Base-by-base conservation (phyloP, 2,888 invertebrate genomes). In the Ceramica pisi region DNA sequence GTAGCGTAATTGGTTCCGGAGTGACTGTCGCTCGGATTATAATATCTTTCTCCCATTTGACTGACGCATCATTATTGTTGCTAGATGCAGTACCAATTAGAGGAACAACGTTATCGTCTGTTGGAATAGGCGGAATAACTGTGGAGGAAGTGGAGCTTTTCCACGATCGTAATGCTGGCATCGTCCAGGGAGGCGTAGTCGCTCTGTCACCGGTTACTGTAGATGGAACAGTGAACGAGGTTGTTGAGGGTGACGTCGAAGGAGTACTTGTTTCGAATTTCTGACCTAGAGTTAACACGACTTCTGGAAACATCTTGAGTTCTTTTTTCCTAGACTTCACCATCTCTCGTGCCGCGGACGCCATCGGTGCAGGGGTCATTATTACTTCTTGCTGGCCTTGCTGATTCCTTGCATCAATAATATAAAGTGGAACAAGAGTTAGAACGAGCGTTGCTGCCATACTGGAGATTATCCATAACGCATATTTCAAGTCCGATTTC, bases 161-260 rank as follows among this genome's bases (percentile, higher is more conserved):
- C 95, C 95, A 94, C 19, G 93, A 93, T 70, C 92, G 91, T 56
- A 97, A 91, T 16, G 96, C 96, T 44, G 96, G 96, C 89, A 96
- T 95, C 62, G 95, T 96, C 92, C 96, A 96, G 9, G 96, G 94
- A 56, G 95, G 94, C n/a, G 92, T 90, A 41, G 94, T 92, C 75
- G 92, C 89, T 73, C 81, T 91, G 67, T 92, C 93, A 67, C 82
- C 90, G 9, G 84, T 85, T 9, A 86, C 82, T 19, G 90, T 88
- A 2, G 92, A 76, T 38, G 91, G 72, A 62, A 84, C 67, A 50
- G 89, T 75, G 50, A 89, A 86, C 16, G 90, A 85, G 61, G 91
- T 89, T 46, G 91, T 85, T 67, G 90, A 84, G 12, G 90, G 80
- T 31, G 88, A 89, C 16, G 89, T 87, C 46, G 86, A 89, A 46